phyloP scores from a whole-genome alignment of 2,797 vertebrate genomes.

The Crocidura indochinensis region DNA sequence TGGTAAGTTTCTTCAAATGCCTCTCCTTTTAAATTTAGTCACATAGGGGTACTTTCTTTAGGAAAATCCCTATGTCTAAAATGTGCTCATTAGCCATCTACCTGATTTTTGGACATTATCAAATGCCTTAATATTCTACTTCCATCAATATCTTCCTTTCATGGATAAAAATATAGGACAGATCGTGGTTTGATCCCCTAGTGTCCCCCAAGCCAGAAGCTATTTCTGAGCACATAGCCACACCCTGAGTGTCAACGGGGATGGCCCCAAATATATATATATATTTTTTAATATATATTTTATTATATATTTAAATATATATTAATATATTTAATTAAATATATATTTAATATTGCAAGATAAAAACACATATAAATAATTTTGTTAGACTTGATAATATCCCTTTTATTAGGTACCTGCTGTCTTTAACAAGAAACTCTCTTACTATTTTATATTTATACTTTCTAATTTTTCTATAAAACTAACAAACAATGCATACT shows the following conservation, averaged over 20 bases:
- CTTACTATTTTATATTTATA: neutral
- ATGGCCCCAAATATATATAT: too few relatives aligned
- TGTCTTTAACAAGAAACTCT: neutral
- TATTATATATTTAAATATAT: too few relatives aligned
- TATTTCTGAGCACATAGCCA: too few relatives aligned
- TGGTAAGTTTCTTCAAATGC: slow-evolving; percentile 1
- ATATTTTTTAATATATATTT: too few relatives aligned
- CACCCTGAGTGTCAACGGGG: too few relatives aligned
- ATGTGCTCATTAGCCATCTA: neutral
- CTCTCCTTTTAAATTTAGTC: neutral
- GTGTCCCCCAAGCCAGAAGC: too few relatives aligned
- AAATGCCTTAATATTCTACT: neutral
- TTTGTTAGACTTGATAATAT: neutral
- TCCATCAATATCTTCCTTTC: neutral
- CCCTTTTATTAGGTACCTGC: neutral
- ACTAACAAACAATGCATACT: neutral
- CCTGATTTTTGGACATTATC: neutral
- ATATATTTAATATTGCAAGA: neutral
- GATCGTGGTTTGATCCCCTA: too few relatives aligned
- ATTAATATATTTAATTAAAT: too few relatives aligned
- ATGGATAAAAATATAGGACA: too few relatives aligned
- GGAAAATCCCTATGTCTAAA: neutral
- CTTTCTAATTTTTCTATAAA: too few relatives aligned
- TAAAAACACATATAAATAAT: neutral
- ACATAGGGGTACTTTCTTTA: neutral